Conservation (phyloP, 2,888 invertebrate genomes). For the Philhelius pedissequus region DNA sequence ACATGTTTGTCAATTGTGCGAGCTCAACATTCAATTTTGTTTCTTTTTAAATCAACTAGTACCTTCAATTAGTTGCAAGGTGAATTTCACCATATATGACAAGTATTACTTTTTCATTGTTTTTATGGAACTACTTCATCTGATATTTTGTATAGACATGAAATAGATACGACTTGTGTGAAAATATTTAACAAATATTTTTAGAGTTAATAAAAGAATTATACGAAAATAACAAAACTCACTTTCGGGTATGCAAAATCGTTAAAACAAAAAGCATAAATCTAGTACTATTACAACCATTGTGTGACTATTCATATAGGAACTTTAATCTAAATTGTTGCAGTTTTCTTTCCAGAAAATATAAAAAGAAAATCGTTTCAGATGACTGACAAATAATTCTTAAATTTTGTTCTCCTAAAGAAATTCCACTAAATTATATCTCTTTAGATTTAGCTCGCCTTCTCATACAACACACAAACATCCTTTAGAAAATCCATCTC, state of each 20-base stretch:
- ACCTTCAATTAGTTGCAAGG: not conserved
- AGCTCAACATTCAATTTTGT: conserved; percentile 5
- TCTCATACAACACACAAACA: not conserved
- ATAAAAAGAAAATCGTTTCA: too few species aligned
- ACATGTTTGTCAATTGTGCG: conserved; percentile 14
- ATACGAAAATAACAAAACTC: too few species aligned
- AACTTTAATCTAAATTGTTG: too few species aligned
- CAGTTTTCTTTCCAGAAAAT: too few species aligned
- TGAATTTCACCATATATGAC: not conserved
- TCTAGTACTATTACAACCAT: too few species aligned
- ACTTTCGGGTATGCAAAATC: too few species aligned
- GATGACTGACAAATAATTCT: not conserved
- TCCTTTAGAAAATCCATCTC: not conserved
- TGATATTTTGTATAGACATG: too few species aligned
- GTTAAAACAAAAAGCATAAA: too few species aligned
- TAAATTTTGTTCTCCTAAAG: not conserved
- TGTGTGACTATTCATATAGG: too few species aligned
- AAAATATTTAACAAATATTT: too few species aligned
- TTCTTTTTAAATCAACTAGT: conserved; percentile 6
- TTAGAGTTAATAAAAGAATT: too few species aligned
- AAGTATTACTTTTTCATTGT: not conserved
- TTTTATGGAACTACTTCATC: not conserved
- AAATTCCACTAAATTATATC: not conserved
- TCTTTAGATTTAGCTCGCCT: not conserved
- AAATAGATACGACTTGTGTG: too few species aligned